Base-by-base conservation (phyloP, 2,113 vertebrate genomes). In the Daphoenositta chrysoptera region DNA sequence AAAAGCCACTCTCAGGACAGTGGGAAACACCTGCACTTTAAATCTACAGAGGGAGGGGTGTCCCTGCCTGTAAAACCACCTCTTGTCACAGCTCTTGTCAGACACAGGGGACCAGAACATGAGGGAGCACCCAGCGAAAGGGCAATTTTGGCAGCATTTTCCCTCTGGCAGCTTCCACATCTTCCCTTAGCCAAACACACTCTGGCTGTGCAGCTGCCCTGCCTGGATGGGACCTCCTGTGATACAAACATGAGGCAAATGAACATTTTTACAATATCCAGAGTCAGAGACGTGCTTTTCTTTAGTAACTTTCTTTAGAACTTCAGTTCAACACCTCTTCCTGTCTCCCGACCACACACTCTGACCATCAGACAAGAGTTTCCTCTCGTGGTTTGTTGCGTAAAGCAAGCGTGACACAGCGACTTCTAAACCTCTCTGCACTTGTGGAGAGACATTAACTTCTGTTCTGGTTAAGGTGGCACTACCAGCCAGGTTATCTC, bases 391-490 rank as follows among this genome's bases (percentile, higher is more conserved):
- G 61, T 8, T 63, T 19, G 28, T 4, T 60, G 57, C 42, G 42
- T 9, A 21, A 75, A 61, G 58, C 50, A 61, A 4, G 9, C 0
- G 20, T 27, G n/a, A 68, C 1, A 30, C 0, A 4, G 17, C 40
- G 30, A 31, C 26, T 77, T 58, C 89, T 8, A 17, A 28, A 44
- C 1, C 31, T 61, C 51, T 40, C 39, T 6, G 8, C 37, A 42
- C 15, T 45, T 37, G 19, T 13, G 24, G 30, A 30, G 69, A 65
- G 17, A 28, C 13, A 15, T 7, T 33, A 1, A 6, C 13, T 83
- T 75, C 15, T 54, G 37, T 31, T 77, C 50, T 70, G 30, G 28
- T 30, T 18, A 12, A 40, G 24, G 18, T 68, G 72, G 81, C 83
- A 71, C 47, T 19, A 33, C 57, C 21, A 81, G 22, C 40, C 81